A percentile compares a stretch with the other conserved stretches of the same genome.
Conservation (phyloP, 2,888 invertebrate species). For the Aproaerema taeniolella region DNA sequence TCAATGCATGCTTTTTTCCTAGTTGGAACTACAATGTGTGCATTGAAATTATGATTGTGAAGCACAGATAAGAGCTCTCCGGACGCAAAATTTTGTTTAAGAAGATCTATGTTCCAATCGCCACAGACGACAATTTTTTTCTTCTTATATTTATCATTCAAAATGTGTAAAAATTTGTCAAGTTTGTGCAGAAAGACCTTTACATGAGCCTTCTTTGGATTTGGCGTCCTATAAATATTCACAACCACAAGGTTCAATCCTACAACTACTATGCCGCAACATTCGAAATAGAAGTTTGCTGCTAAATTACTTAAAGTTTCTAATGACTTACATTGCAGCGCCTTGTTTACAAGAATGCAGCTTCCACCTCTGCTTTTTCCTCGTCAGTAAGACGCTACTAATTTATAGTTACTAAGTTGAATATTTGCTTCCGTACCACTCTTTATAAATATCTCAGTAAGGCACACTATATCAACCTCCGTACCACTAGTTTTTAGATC, state of each 20-base stretch:
- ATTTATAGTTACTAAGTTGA: slow-evolving; percentile 1
- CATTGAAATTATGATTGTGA: background rate
- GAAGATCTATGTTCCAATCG: background rate
- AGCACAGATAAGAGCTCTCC: background rate
- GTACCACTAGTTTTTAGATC: background rate
- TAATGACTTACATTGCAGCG: background rate
- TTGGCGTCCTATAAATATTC: background rate
- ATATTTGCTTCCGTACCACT: background rate
- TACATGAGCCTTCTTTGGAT: background rate
- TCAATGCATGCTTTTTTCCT: background rate
- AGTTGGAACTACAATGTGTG: background rate
- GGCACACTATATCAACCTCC: background rate
- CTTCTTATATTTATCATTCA: background rate
- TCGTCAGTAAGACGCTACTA: background rate
- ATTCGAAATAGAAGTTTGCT: background rate
- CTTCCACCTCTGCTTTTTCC: background rate
- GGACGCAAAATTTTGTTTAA: background rate
- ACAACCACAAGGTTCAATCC: background rate
- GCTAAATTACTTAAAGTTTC: background rate
- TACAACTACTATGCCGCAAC: background rate
- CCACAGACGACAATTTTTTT: slow-evolving; percentile 1
- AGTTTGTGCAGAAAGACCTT: background rate
- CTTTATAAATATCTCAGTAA: background rate
- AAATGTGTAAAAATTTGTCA: background rate
- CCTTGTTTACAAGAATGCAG: background rate